phyloP scores from a whole-genome alignment of 1,140 invertebrate species.

The Papilio aristodemus region DNA sequence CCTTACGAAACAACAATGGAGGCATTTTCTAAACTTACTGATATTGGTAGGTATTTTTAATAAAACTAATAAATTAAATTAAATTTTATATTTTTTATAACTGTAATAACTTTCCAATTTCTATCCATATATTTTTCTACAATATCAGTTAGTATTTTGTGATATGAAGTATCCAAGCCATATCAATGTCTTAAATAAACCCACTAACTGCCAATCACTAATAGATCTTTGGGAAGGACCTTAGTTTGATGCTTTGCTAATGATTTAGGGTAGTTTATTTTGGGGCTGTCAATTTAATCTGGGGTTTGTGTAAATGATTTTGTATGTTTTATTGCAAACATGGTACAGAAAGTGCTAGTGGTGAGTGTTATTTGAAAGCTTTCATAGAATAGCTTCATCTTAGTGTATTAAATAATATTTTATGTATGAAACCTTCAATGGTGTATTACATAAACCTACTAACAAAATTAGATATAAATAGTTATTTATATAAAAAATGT shows the following conservation, averaged over 20 bases:
- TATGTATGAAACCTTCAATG: no score
- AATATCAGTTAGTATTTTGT: no score
- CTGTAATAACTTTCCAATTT: no score
- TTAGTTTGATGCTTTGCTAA: no score
- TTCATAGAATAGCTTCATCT: background rate
- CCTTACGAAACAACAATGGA: constrained; percentile 90
- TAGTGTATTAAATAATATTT: background rate
- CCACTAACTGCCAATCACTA: no score
- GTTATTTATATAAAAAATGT: no score
- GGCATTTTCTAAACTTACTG: constrained; percentile 91
- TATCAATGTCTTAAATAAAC: no score
- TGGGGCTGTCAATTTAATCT: background rate
- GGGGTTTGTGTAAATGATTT: background rate
- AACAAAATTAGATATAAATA: background rate
- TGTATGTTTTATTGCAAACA: constrained; percentile 46
- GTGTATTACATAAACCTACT: no score
- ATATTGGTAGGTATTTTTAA: constrained; percentile 79
- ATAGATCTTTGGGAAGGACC: no score
- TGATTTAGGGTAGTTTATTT: background rate
- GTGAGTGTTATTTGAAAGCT: constrained; percentile 12
- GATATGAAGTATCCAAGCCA: no score
- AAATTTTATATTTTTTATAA: no score
- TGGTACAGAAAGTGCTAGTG: constrained; percentile 6
- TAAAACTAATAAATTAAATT: background rate
- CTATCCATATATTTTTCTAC: no score